These are phyloP conservation scores for Myiotriccus ornatus DNA, from an alignment of 2,797 vertebrate species.

Conservation along the genomic window DNA sequence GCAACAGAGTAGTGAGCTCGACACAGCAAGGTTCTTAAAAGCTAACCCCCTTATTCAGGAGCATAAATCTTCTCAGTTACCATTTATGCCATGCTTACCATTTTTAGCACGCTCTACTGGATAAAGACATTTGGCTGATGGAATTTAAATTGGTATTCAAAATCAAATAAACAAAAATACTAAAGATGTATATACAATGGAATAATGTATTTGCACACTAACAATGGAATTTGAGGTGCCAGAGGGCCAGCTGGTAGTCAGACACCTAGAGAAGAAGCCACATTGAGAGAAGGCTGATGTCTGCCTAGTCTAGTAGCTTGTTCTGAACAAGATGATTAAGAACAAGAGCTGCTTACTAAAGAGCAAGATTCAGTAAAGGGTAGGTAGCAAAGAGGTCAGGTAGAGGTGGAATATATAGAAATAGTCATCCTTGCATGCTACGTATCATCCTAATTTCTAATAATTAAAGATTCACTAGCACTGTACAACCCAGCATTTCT, in stretches of 20 bases:
- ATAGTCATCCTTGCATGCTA: neutral
- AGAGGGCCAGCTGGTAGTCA: neutral
- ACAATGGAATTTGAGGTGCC: neutral
- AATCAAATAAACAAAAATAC: neutral
- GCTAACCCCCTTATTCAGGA: neutral
- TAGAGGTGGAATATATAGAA: neutral
- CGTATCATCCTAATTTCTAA: neutral
- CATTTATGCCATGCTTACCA: accelerated
- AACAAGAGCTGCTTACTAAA: neutral
- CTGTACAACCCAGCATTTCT: neutral
- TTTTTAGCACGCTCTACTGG: neutral
- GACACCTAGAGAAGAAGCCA: neutral
- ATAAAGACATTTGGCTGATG: neutral
- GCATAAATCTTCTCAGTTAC: neutral
- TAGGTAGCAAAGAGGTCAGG: neutral
- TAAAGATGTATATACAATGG: neutral
- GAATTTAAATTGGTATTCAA: neutral
- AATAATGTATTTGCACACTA: neutral
- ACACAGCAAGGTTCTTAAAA: neutral
- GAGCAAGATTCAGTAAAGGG: neutral
- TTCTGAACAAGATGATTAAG: neutral
- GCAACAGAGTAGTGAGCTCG: neutral
- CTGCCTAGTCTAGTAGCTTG: neutral
- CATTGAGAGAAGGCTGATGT: neutral
- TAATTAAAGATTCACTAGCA: neutral